phyloP scores from a whole-genome alignment of 2,113 vertebrate species.

The Oncorhynchus mykiss region DNA sequence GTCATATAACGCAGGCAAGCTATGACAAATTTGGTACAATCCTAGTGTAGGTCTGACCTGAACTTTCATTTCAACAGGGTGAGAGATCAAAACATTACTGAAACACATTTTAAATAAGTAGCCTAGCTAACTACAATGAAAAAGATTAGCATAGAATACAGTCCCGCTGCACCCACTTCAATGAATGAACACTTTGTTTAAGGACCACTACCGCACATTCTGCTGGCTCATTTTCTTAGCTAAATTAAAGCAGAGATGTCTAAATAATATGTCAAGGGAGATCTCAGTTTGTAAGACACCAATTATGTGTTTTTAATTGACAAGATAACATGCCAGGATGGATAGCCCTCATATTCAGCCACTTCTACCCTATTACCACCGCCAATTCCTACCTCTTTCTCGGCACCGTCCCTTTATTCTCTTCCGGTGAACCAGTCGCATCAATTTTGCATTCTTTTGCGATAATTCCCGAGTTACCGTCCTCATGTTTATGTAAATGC shows the following conservation, averaged over 20 bases:
- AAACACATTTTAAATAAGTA: too few relatives aligned
- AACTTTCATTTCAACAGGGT: too few relatives aligned
- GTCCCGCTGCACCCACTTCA: conserved; percentile 61
- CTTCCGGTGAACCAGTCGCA: not conserved
- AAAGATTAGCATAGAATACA: not conserved
- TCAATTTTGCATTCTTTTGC: conserved; percentile 79
- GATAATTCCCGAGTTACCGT: conserved; percentile 45
- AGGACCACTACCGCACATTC: not conserved
- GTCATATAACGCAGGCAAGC: too few relatives aligned
- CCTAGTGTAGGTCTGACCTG: too few relatives aligned
- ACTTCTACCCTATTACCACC: conserved; percentile 36
- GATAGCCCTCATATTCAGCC: not conserved
- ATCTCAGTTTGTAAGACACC: not conserved
- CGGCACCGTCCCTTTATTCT: conserved; percentile 72
- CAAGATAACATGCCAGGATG: not conserved
- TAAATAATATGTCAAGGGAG: not conserved
- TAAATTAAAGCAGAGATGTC: not conserved
- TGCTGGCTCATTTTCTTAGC: not conserved
- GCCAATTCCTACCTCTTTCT: conserved; percentile 82
- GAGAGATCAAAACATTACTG: too few relatives aligned
- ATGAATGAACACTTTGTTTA: conserved; percentile 48
- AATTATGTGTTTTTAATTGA: not conserved
- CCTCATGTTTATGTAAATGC: conserved; percentile 76
- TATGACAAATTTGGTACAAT: too few relatives aligned
- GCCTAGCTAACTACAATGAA: too few relatives aligned